Percentiles rank a stretch among this genome's conserved stretches.
These are phyloP conservation scores for Rhegmatorhina hoffmannsi DNA, from an alignment of 2,113 vertebrate species.

Conservation along the genomic window DNA sequence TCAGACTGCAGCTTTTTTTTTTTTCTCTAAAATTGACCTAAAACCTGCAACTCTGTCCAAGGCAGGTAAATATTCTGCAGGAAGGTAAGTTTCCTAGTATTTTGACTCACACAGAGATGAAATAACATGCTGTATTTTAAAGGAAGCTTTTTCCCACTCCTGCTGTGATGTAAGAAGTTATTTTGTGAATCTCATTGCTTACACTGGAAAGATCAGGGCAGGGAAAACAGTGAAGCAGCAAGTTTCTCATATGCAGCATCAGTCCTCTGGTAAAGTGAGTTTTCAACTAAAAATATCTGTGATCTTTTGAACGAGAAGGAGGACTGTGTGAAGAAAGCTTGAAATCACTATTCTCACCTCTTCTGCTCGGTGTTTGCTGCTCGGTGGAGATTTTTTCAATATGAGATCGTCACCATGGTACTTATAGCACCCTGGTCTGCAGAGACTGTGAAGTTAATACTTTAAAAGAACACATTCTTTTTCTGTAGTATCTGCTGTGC, in stretches of 20 bases:
- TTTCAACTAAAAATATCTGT: neutral
- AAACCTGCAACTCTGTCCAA: neutral
- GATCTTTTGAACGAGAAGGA: neutral
- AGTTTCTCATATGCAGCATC: neutral
- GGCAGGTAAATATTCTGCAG: neutral
- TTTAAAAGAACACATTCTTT: neutral
- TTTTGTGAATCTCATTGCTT: neutral
- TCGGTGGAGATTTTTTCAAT: neutral
- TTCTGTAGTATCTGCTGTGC: neutral
- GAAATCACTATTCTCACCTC: slow-evolving; percentile 8
- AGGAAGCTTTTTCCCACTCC: neutral
- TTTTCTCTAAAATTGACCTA: neutral
- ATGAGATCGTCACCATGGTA: neutral
- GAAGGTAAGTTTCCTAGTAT: neutral
- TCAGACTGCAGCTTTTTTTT: neutral
- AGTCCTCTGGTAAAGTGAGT: neutral
- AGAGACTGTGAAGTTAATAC: neutral
- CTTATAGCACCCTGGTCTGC: neutral
- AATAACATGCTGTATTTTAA: slow-evolving; percentile 8
- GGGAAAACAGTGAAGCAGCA: neutral
- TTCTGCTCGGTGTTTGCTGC: neutral
- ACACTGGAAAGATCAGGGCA: neutral
- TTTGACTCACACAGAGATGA: neutral
- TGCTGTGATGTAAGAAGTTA: neutral
- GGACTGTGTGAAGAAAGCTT: neutral